Evolutionary conservation across 2,797 vertebrate genomes (phyloP).

Genomic region (Loriculus beryllinus): DNA sequence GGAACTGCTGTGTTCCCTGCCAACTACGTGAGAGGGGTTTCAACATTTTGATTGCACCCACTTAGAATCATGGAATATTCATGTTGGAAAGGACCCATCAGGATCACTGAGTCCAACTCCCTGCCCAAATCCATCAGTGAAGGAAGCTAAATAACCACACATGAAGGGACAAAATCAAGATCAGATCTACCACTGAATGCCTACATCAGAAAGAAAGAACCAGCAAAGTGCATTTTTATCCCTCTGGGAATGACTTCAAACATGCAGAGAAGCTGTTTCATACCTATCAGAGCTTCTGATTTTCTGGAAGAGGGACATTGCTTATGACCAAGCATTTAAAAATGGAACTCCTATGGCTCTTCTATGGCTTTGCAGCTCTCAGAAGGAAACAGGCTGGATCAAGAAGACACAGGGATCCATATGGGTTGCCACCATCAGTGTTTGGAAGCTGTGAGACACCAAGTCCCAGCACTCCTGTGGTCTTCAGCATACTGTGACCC

Average conservation of each 20-base stretch:
- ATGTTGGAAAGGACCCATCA: background rate
- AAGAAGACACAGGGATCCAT: rapidly evolving
- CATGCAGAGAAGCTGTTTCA: background rate
- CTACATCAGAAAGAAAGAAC: background rate
- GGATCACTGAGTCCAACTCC: background rate
- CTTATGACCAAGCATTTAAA: background rate
- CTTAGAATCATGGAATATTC: background rate
- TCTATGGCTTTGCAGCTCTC: background rate
- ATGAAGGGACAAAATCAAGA: background rate
- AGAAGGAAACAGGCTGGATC: background rate
- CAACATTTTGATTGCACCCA: background rate
- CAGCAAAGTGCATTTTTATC: background rate
- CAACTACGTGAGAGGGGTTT: background rate
- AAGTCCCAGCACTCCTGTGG: background rate
- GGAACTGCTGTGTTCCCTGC: background rate
- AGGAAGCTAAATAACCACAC: background rate
- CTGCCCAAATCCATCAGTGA: background rate
- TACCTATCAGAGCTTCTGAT: background rate
- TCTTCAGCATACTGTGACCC: background rate
- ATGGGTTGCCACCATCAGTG: background rate
- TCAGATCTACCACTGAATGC: background rate
- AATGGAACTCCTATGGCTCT: background rate
- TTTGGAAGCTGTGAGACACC: background rate
- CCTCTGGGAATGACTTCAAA: background rate
- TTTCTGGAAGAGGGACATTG: background rate